These are phyloP conservation scores for Sinelater perroti DNA, from an alignment of 2,888 invertebrate species.

Conservation along the genomic window DNA sequence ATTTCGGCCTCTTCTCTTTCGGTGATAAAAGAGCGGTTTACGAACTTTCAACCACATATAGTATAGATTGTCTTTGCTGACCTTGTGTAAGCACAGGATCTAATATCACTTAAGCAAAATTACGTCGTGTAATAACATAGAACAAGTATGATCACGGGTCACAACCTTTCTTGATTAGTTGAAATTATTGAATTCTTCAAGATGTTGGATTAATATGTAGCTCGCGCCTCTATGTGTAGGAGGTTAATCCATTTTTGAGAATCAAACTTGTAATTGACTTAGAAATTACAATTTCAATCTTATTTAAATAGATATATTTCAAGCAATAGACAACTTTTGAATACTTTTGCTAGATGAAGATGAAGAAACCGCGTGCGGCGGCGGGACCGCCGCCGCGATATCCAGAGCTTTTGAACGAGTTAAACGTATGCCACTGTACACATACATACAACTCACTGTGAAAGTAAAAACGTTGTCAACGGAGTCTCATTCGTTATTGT, in stretches of 20 bases:
- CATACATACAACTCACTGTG: constrained; percentile 30
- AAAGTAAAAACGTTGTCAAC: constrained; percentile 32
- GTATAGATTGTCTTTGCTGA: constrained; percentile 48
- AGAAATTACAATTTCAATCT: constrained; percentile 36
- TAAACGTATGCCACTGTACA: constrained; percentile 35
- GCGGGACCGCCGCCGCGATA: constrained; percentile 26
- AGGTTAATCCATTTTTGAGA: constrained; percentile 34
- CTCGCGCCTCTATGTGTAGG: constrained; percentile 24
- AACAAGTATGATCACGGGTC: constrained; percentile 49
- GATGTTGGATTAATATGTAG: constrained; percentile 26
- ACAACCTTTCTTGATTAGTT: constrained; percentile 57
- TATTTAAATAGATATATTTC: constrained; percentile 31
- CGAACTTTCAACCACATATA: constrained; percentile 41
- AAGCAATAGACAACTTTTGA: constrained; percentile 34
- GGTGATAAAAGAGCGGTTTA: constrained; percentile 26
- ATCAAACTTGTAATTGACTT: constrained; percentile 44
- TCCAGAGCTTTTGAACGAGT: constrained; percentile 30
- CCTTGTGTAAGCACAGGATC: constrained; percentile 50
- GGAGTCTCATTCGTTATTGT: constrained; percentile 25
- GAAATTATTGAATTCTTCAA: constrained; percentile 40
- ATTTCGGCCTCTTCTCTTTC: constrained; percentile 25
- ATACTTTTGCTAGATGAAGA: constrained; percentile 31
- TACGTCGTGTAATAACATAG: constrained; percentile 47
- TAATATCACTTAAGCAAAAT: constrained; percentile 50
- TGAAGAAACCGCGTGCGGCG: constrained; percentile 25